Conservation (phyloP, 2,888 invertebrate species). For the Dioctria linearis region DNA sequence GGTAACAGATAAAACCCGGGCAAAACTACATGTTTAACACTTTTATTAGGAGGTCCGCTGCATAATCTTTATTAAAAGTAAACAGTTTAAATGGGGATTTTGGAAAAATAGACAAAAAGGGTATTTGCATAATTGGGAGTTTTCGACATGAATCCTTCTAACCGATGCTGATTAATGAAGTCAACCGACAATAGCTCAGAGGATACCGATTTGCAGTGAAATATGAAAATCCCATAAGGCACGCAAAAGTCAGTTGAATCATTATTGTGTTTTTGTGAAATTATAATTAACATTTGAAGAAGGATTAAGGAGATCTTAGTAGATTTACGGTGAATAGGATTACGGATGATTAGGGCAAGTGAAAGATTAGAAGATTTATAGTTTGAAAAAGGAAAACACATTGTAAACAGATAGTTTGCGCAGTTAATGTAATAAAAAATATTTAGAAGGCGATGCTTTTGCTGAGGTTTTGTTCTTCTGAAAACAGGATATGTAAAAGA, state of each 20-base stretch:
- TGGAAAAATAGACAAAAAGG: constrained; percentile 35
- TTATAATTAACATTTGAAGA: constrained; percentile 2
- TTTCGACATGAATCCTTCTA: constrained; percentile 1
- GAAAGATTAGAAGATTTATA: background rate
- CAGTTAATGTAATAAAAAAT: no score
- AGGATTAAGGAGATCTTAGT: constrained; percentile 1
- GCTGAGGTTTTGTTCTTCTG: no score
- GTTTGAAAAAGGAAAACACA: no score
- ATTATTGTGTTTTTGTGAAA: background rate
- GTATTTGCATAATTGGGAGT: constrained; percentile 42
- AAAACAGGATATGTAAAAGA: no score
- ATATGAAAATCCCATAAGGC: constrained; percentile 53
- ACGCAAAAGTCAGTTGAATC: constrained; percentile 21
- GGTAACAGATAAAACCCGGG: constrained; percentile 1
- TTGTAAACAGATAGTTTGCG: no score
- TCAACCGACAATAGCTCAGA: constrained; percentile 1
- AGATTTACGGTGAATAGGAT: background rate
- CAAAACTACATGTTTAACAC: constrained; percentile 45
- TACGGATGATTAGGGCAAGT: background rate
- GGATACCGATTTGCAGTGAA: constrained; percentile 21
- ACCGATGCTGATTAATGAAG: constrained; percentile 23
- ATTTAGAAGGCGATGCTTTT: no score
- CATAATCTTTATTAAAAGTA: constrained; percentile 49
- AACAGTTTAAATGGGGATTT: constrained; percentile 24
- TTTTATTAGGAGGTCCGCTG: constrained; percentile 18